Evolutionary conservation across 2,113 vertebrate genomes (phyloP).

Genomic region (Oceanites oceanicus): DNA sequence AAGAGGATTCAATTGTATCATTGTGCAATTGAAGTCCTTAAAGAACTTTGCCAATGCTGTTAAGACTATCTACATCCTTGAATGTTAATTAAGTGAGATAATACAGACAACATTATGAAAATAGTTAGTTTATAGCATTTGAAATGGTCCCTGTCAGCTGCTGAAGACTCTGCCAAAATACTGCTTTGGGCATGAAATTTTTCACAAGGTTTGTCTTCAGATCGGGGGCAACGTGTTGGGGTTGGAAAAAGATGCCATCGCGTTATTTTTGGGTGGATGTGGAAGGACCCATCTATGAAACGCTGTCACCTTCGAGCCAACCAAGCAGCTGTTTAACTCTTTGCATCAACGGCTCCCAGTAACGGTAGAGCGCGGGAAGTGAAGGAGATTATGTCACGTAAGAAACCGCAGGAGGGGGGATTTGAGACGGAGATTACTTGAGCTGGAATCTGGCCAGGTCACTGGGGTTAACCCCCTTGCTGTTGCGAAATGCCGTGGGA

Average conservation of each 20-base stretch:
- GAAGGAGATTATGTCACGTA: not conserved
- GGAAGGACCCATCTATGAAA: not conserved
- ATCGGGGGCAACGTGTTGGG: not conserved
- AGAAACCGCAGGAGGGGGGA: not conserved
- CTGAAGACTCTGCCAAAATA: not conserved
- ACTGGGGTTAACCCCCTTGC: slow-evolving; percentile 5
- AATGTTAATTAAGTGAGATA: not conserved
- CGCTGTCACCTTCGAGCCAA: rapidly evolving
- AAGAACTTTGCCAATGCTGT: not conserved
- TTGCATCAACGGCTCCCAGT: rapidly evolving
- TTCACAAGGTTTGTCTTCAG: not conserved
- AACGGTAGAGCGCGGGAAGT: rapidly evolving
- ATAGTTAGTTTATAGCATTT: not conserved
- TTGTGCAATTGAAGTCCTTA: not conserved
- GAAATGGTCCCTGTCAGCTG: not conserved
- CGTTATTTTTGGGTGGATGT: not conserved
- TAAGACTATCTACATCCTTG: not conserved
- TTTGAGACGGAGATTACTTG: not conserved
- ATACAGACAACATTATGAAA: not conserved
- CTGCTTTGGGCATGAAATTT: not conserved
- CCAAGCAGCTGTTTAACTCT: rapidly evolving
- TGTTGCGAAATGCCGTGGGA: not conserved
- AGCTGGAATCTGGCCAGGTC: slow-evolving; percentile 36
- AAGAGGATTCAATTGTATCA: not conserved
- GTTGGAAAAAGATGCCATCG: not conserved